Conservation (phyloP, 2,888 invertebrate species). For the Sepiola atlantica region DNA sequence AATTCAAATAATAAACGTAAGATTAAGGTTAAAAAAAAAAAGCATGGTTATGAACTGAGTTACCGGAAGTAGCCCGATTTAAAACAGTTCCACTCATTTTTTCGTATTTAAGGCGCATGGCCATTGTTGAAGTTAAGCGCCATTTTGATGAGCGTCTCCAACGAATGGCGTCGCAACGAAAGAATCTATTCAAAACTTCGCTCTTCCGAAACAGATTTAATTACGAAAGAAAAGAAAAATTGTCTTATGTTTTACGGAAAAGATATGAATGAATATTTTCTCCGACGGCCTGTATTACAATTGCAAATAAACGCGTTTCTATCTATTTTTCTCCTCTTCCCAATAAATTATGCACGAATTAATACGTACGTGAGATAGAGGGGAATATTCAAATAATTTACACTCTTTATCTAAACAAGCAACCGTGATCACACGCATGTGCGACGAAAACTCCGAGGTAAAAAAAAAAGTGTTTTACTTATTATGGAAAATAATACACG, state of each 20-base stretch:
- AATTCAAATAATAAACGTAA: no score
- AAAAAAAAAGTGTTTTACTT: background rate
- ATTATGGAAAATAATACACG: background rate
- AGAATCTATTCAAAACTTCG: background rate
- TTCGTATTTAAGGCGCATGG: no score
- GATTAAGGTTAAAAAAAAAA: no score
- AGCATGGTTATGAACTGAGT: no score
- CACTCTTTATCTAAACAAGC: background rate
- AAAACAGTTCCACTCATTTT: no score
- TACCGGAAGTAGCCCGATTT: no score
- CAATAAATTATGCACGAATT: slow-evolving; percentile 9
- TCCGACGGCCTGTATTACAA: background rate
- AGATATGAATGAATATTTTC: slow-evolving; percentile 19
- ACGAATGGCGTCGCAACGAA: background rate
- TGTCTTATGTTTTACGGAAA: background rate
- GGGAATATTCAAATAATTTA: background rate
- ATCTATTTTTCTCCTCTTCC: background rate
- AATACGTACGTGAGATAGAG: background rate
- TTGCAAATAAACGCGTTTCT: background rate
- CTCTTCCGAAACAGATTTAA: slow-evolving; percentile 13
- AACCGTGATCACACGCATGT: background rate
- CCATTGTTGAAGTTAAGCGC: background rate
- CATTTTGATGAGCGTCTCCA: background rate
- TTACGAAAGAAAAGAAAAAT: background rate
- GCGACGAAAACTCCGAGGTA: background rate